phyloP scores from a whole-genome alignment of 2,113 vertebrate species.

The Mirounga angustirostris region DNA sequence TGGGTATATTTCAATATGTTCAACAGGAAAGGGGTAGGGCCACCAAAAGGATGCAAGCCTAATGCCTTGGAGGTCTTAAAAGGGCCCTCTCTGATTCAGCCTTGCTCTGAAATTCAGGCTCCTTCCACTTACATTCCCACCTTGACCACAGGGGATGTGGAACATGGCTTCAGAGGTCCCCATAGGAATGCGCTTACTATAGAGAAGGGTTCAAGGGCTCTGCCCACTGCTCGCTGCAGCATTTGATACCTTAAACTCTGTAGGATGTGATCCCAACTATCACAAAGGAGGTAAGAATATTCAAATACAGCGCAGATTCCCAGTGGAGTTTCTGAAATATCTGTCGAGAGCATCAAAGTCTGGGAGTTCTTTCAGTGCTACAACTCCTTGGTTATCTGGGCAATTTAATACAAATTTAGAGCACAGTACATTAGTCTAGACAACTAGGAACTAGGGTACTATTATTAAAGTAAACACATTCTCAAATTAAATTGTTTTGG shows the following conservation, averaged over 20 bases:
- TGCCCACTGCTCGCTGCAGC: background rate
- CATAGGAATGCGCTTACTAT: fast-evolving
- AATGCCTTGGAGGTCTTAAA: background rate
- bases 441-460: background rate
- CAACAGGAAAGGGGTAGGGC: background rate
- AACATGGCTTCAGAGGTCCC: background rate
- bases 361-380: background rate
- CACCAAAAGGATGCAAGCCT: background rate
- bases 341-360: background rate
- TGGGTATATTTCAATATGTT: background rate
- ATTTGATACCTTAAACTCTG: no score
- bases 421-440: background rate
- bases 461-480: background rate
- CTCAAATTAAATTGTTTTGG: background rate
- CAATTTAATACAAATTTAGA: background rate
- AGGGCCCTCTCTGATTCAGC: background rate
- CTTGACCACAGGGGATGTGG: background rate
- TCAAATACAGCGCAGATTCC: background rate
- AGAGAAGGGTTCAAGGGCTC: background rate
- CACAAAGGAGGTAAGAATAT: background rate
- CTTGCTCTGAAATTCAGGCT: background rate
- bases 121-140: fast-evolving
- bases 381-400: no score
- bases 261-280: no score
- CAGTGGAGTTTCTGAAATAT: background rate